Percentiles rank a stretch among this genome's conserved stretches.
Conservation (phyloP, 2,113 vertebrate genomes). For the Ailuropoda melanoleuca region DNA sequence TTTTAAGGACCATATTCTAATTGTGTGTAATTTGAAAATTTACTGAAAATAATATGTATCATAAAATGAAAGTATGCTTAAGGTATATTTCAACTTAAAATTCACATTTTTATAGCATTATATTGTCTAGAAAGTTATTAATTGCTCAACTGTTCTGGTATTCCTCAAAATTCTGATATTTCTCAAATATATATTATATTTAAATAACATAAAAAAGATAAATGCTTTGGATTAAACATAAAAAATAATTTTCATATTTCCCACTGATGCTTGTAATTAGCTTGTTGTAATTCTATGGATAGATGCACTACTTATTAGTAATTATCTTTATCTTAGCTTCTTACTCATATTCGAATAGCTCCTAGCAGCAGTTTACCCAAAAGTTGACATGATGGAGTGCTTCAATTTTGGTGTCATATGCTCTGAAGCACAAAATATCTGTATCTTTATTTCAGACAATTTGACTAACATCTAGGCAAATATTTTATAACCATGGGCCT, state of each 20-base stretch:
- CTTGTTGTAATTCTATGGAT: not conserved
- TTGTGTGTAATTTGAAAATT: not conserved
- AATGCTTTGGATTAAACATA: not conserved
- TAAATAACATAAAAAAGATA: not conserved
- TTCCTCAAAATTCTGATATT: not conserved
- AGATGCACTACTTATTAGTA: not conserved
- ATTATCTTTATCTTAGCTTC: not conserved
- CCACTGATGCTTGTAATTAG: not conserved
- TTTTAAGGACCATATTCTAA: not conserved
- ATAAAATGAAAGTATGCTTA: not conserved
- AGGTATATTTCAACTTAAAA: not conserved
- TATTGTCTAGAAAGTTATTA: not conserved
- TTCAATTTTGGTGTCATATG: not conserved
- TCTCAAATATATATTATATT: not conserved
- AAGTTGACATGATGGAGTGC: not conserved
- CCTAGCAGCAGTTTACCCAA: not conserved
- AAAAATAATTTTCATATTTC: not conserved
- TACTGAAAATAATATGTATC: not conserved
- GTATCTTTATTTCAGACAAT: not conserved
- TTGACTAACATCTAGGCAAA: not conserved
- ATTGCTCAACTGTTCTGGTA: not conserved
- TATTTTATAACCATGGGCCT: not conserved
- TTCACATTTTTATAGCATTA: not conserved
- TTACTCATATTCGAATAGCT: not conserved
- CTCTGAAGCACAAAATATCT: not conserved